Evolutionary conservation across 1,140 invertebrate genomes (phyloP).

Genomic region (Halesus radiatus): DNA sequence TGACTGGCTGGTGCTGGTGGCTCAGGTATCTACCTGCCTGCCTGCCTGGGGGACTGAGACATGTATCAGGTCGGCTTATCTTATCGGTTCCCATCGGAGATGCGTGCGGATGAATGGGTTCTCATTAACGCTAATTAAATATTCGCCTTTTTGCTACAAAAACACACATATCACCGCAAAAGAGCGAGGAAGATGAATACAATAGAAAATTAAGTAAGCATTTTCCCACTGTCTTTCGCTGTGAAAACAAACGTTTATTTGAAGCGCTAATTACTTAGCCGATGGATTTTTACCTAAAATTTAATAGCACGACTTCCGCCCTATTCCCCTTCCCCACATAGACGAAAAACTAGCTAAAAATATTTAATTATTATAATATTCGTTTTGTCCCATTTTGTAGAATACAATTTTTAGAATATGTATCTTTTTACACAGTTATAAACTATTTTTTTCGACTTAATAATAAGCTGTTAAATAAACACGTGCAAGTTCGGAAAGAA

Average conservation of each 20-base stretch:
- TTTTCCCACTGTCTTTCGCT: constrained; percentile 7
- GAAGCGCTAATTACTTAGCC: background rate
- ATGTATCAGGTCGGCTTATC: constrained; percentile 38
- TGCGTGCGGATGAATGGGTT: constrained; percentile 44
- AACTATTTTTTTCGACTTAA: no score
- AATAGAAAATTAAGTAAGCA: constrained; percentile 13
- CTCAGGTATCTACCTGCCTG: background rate
- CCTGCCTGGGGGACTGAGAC: constrained; percentile 3
- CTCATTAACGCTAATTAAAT: constrained; percentile 22
- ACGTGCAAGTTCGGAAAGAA: no score
- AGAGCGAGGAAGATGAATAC: constrained; percentile 7
- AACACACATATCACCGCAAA: background rate
- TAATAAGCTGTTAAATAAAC: no score
- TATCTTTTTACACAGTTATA: no score
- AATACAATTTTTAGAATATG: background rate
- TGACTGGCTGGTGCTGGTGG: constrained; percentile 25
- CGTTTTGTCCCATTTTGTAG: background rate
- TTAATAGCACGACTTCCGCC: background rate
- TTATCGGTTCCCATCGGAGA: constrained; percentile 39
- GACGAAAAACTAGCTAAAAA: background rate
- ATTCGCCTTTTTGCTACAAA: constrained; percentile 27
- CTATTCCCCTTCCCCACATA: background rate
- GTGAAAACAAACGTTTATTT: background rate
- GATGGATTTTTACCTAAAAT: background rate
- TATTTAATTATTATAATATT: background rate